Evolutionary conservation across 2,797 vertebrate genomes (phyloP).

Genomic region (Myotis pilosus): DNA sequence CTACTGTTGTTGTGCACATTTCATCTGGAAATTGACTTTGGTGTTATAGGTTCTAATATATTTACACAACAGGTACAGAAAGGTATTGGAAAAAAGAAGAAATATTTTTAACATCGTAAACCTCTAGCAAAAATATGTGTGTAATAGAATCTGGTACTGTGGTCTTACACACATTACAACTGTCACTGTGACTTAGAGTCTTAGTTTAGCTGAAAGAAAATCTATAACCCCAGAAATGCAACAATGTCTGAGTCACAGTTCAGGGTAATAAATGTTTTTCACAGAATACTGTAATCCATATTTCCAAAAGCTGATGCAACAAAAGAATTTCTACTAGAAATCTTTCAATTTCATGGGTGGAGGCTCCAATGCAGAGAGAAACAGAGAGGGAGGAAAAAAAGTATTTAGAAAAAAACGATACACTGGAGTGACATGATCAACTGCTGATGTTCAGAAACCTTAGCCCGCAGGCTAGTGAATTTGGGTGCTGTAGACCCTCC

Average conservation of each 20-base stretch:
- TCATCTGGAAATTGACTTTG: slow-evolving; percentile 86
- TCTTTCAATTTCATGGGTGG: slow-evolving; percentile 87
- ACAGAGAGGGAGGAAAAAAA: slow-evolving; percentile 45
- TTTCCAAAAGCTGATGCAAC: slow-evolving; percentile 87
- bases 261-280: slow-evolving; percentile 89
- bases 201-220: slow-evolving; percentile 91
- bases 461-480: slow-evolving; percentile 66
- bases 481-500: neutral
- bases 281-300: slow-evolving; percentile 87
- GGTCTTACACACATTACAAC: slow-evolving; percentile 88
- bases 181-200: slow-evolving; percentile 89
- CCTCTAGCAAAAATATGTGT: slow-evolving; percentile 89
- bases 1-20: slow-evolving; percentile 82
- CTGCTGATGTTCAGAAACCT: slow-evolving; percentile 68
- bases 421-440: slow-evolving; percentile 75
- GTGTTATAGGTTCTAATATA: slow-evolving; percentile 85
- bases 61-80: slow-evolving; percentile 86
- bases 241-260: slow-evolving; percentile 87
- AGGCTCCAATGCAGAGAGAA: slow-evolving; percentile 71
- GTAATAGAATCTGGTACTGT: slow-evolving; percentile 88
- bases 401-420: slow-evolving; percentile 77
- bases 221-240: slow-evolving; percentile 88
- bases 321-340: slow-evolving; percentile 86
- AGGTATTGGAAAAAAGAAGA: slow-evolving; percentile 85
- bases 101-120: slow-evolving; percentile 88